These are phyloP conservation scores for Hemistola chrysoprasaria DNA, from an alignment of 2,888 invertebrate species.

Conservation along the genomic window DNA sequence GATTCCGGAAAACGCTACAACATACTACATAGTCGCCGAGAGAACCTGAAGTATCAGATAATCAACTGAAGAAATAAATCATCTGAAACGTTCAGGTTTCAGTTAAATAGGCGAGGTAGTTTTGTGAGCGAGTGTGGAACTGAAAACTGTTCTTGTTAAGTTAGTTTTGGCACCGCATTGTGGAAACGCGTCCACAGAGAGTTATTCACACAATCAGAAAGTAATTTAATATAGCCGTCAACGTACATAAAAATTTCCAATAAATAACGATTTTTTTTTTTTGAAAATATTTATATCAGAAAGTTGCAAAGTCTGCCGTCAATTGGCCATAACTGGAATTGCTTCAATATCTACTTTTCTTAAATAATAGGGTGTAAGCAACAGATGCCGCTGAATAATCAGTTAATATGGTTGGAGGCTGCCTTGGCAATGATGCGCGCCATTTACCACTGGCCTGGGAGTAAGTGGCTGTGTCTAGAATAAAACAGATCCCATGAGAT, in stretches of 20 bases:
- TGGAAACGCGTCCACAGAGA: conserved; percentile 25
- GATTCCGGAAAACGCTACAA: no score
- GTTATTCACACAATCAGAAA: conserved; percentile 20
- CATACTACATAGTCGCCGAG: no score
- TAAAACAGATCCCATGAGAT: conserved; percentile 49
- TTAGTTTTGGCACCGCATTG: conserved; percentile 44
- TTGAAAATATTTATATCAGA: conserved; percentile 12
- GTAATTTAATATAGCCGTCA: conserved; percentile 2
- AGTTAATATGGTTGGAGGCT: conserved; percentile 42
- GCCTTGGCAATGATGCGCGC: conserved; percentile 48
- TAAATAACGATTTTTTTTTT: conserved; percentile 1
- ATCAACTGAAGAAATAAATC: conserved; percentile 46
- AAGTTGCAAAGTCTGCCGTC: conserved; percentile 21
- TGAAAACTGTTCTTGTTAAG: conserved; percentile 55
- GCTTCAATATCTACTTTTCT: conserved; percentile 26
- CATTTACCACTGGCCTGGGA: conserved; percentile 63
- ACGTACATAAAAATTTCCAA: neutral
- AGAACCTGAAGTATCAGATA: conserved; percentile 1
- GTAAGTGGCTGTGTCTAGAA: conserved; percentile 56
- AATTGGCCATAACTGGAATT: conserved; percentile 22
- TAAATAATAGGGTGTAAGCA: conserved; percentile 34
- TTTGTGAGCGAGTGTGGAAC: conserved; percentile 55
- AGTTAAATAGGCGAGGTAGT: conserved; percentile 38
- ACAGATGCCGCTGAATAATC: conserved; percentile 52
- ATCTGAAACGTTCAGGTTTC: conserved; percentile 52